Evolutionary conservation across 1,140 invertebrate genomes (phyloP).

Genomic region (Aphis craccivora): DNA sequence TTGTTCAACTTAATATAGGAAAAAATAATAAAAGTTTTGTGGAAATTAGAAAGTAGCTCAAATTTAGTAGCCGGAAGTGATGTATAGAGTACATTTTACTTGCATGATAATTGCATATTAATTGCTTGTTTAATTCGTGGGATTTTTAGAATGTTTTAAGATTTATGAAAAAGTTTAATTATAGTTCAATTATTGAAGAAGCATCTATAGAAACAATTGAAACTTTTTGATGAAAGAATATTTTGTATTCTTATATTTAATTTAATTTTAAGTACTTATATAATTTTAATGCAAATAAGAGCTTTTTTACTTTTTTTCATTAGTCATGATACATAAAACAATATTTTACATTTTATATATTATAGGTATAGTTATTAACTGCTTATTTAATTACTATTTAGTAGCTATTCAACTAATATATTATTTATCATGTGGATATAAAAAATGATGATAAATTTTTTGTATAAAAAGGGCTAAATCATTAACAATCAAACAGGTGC

Average conservation of each 20-base stretch:
- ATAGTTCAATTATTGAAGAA: neutral
- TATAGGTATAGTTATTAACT: too few species aligned
- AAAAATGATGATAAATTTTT: neutral
- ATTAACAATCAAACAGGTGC: neutral
- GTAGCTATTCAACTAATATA: neutral
- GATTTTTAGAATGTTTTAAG: neutral
- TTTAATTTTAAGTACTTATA: neutral
- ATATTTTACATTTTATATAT: neutral
- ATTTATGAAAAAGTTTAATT: neutral
- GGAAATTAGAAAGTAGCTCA: neutral
- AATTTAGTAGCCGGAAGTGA: neutral
- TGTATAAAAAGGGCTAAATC: neutral
- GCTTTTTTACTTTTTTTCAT: neutral
- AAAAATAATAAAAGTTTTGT: neutral
- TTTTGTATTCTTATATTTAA: neutral
- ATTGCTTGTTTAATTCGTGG: neutral
- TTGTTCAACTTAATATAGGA: neutral
- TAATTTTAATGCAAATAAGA: neutral
- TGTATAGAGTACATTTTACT: neutral
- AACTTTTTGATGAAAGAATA: neutral
- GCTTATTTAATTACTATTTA: too few species aligned
- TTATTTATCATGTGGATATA: neutral
- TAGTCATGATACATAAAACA: neutral
- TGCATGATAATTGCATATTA: neutral
- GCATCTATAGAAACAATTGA: neutral